These are phyloP conservation scores for Zoanthus solanderi DNA, from an alignment of 92 coral and sea anemone genomes.

Conservation along the genomic window DNA sequence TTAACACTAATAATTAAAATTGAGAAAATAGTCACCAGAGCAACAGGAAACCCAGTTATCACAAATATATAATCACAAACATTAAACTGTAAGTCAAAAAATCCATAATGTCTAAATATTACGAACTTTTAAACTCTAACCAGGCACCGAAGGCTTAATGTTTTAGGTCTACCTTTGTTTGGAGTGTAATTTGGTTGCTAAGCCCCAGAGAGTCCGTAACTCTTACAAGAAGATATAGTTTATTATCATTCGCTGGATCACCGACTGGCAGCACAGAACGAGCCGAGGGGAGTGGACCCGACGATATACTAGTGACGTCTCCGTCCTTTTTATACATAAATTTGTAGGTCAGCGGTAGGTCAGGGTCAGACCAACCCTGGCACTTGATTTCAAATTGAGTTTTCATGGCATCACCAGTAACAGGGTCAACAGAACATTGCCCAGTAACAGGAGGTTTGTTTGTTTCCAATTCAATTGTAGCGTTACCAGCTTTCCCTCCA, in stretches of 20 bases:
- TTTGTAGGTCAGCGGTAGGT: slow-evolving; percentile 24
- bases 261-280: slow-evolving; percentile 33
- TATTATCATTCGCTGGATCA: slow-evolving; percentile 9
- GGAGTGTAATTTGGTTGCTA: not conserved
- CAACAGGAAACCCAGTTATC: no score
- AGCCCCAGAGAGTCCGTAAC: slow-evolving; percentile 36
- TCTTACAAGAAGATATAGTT: slow-evolving; percentile 26
- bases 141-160: not conserved
- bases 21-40: no score
- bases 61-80: no score
- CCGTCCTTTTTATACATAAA: slow-evolving; percentile 36
- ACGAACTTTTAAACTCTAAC: no score
- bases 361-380: slow-evolving; percentile 36
- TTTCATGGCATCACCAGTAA: slow-evolving; percentile 38
- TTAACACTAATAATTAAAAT: no score
- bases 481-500: slow-evolving; percentile 29
- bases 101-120: no score
- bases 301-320: slow-evolving; percentile 22
- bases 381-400: slow-evolving; percentile 29
- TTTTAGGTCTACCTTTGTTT: slow-evolving; percentile 18
- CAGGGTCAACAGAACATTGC: slow-evolving; percentile 29
- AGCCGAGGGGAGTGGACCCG: slow-evolving; percentile 20
- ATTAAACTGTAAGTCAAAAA: no score
- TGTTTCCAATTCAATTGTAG: not conserved
- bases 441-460: slow-evolving; percentile 20